These are phyloP conservation scores for Drosophila kepulauana DNA, from an alignment of 1,140 invertebrate genomes.

Conservation along the genomic window DNA sequence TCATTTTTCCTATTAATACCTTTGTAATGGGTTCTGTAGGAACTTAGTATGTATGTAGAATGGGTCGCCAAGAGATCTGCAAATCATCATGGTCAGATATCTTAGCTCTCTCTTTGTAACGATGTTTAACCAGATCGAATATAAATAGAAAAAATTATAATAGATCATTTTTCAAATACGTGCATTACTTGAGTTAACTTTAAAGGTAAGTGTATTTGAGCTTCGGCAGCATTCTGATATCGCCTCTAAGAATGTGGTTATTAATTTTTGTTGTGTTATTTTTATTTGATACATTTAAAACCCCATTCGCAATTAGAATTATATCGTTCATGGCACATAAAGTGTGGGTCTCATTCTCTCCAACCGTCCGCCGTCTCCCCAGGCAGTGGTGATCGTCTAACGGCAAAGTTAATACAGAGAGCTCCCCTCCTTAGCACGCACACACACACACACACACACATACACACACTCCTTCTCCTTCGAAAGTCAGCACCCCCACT, in stretches of 20 bases:
- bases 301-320: slow-evolving; percentile 49
- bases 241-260: background rate
- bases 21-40: background rate
- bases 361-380: background rate
- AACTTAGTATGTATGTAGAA: too few relatives aligned
- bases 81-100: too few relatives aligned
- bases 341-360: slow-evolving; percentile 37
- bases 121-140: too few relatives aligned
- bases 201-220: slow-evolving; percentile 4
- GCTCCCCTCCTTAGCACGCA: slow-evolving; percentile 9
- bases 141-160: too few relatives aligned
- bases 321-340: slow-evolving; percentile 58
- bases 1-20: slow-evolving; percentile 7
- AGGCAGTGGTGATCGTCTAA: slow-evolving; percentile 17
- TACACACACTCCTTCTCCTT: slow-evolving; percentile 13
- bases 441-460: background rate
- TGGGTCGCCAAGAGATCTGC: too few relatives aligned
- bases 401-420: slow-evolving; percentile 23
- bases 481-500: slow-evolving; percentile 10
- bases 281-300: slow-evolving; percentile 23
- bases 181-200: too few relatives aligned
- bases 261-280: slow-evolving; percentile 11
- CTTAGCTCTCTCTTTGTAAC: too few relatives aligned
- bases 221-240: background rate
- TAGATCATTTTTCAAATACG: too few relatives aligned